phyloP scores from a whole-genome alignment of 1,140 invertebrate genomes.

The Zaprionus tsacasi region DNA sequence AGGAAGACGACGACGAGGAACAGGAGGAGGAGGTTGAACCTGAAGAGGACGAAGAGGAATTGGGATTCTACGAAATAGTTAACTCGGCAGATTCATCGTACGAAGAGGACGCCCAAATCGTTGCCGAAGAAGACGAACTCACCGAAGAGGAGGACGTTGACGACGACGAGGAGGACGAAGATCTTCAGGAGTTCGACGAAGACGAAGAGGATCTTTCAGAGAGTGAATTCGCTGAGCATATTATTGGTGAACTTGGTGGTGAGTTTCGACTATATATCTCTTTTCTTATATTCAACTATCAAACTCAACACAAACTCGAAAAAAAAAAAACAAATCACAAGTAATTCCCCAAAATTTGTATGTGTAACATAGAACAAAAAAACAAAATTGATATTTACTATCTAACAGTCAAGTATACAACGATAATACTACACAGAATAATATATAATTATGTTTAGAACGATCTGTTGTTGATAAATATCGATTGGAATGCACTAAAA shows the following conservation, averaged over 20 bases:
- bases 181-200: constrained; percentile 71
- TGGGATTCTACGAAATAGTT: constrained; percentile 70
- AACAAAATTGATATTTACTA: neutral
- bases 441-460: neutral
- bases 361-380: constrained; percentile 1
- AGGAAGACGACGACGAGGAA: constrained; percentile 59
- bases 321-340: neutral
- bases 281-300: neutral
- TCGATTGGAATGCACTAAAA: constrained; percentile 7
- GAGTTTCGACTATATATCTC: constrained; percentile 29
- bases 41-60: constrained; percentile 65
- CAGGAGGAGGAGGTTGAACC: constrained; percentile 65
- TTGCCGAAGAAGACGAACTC: constrained; percentile 77
- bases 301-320: neutral
- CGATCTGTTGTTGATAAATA: neutral
- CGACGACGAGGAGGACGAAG: constrained; percentile 70
- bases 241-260: constrained; percentile 79
- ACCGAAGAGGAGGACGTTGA: constrained; percentile 75
- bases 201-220: constrained; percentile 72
- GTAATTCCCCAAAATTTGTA: neutral
- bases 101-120: constrained; percentile 74
- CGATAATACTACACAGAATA: neutral
- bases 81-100: constrained; percentile 73
- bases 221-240: constrained; percentile 74
- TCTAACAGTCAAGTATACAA: neutral